These are phyloP conservation scores for Coccyzus lansbergi DNA, from an alignment of 2,797 vertebrate species.

Conservation along the genomic window DNA sequence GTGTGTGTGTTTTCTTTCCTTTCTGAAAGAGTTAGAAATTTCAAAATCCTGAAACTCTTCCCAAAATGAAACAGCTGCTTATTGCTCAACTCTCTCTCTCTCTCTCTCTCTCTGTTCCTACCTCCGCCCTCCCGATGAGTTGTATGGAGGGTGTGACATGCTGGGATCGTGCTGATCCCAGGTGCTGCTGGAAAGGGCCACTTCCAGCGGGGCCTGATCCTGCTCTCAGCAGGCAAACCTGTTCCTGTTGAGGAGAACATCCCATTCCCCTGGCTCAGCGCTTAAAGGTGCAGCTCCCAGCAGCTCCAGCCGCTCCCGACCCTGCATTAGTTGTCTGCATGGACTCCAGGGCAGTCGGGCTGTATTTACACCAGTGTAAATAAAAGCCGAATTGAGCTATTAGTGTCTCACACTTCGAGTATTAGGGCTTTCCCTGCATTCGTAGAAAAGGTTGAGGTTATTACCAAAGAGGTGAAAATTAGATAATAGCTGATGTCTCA, in stretches of 20 bases:
- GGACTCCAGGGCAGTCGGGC: neutral
- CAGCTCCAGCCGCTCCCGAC: neutral
- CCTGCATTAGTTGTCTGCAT: fast-evolving
- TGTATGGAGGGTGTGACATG: constrained; percentile 40
- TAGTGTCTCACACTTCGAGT: neutral
- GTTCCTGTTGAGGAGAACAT: neutral
- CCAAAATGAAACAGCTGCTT: constrained; percentile 54
- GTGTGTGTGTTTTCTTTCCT: constrained; percentile 10
- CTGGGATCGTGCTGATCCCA: constrained; percentile 18
- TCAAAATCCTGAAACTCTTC: constrained; percentile 63
- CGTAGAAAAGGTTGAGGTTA: neutral
- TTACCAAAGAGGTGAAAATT: neutral
- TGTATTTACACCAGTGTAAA: fast-evolving
- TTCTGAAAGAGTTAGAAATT: constrained; percentile 29
- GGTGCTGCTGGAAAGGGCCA: constrained; percentile 33
- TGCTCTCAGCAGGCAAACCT: neutral
- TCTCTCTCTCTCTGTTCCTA: neutral
- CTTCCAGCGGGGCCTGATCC: neutral
- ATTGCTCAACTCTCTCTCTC: constrained; percentile 23
- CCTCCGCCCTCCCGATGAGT: constrained; percentile 56
- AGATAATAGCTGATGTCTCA: neutral
- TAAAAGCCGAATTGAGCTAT: neutral
- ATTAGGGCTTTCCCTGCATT: neutral
- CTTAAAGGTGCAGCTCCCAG: neutral
- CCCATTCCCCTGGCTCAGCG: neutral